These are phyloP conservation scores for Hirtodrosophila trivittata DNA, from an alignment of 2,888 invertebrate species.

Conservation along the genomic window DNA sequence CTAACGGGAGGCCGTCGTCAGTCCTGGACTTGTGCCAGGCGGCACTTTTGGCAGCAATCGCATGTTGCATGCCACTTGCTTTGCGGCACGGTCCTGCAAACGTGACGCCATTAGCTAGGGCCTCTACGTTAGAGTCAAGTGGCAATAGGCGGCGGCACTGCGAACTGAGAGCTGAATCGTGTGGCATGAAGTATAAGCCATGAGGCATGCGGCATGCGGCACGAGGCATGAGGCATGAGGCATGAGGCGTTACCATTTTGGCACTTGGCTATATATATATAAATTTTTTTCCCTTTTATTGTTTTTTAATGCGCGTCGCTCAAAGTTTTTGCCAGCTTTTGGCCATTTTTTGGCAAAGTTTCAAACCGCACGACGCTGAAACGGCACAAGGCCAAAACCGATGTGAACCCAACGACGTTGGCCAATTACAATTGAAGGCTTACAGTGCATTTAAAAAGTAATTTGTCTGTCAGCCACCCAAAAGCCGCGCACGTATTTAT, in stretches of 20 bases:
- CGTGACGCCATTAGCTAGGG: constrained; percentile 81
- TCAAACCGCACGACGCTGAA: constrained; percentile 55
- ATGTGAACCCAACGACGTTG: constrained; percentile 31
- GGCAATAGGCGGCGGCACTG: background rate
- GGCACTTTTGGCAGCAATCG: constrained; percentile 82
- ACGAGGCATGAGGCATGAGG: constrained; percentile 6
- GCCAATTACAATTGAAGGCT: constrained; percentile 78
- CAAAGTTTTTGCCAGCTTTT: constrained; percentile 47
- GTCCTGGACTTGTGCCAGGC: constrained; percentile 76
- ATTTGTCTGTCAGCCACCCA: constrained; percentile 81
- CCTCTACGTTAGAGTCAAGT: constrained; percentile 22
- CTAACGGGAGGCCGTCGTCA: constrained; percentile 62
- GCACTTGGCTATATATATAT: constrained; percentile 40
- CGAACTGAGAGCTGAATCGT: background rate
- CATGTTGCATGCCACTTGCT: constrained; percentile 82
- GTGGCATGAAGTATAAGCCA: background rate
- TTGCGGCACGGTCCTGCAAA: constrained; percentile 69
- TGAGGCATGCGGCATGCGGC: background rate
- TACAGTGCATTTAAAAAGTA: constrained; percentile 83
- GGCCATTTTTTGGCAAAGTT: constrained; percentile 67
- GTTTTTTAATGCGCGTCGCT: constrained; percentile 74
- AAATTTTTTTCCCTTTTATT: constrained; percentile 57
- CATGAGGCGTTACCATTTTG: constrained; percentile 48
- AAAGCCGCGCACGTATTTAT: constrained; percentile 82
- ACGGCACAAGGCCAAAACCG: constrained; percentile 23